Conservation (phyloP, 2,113 vertebrate species). For the Lathamus discolor region DNA sequence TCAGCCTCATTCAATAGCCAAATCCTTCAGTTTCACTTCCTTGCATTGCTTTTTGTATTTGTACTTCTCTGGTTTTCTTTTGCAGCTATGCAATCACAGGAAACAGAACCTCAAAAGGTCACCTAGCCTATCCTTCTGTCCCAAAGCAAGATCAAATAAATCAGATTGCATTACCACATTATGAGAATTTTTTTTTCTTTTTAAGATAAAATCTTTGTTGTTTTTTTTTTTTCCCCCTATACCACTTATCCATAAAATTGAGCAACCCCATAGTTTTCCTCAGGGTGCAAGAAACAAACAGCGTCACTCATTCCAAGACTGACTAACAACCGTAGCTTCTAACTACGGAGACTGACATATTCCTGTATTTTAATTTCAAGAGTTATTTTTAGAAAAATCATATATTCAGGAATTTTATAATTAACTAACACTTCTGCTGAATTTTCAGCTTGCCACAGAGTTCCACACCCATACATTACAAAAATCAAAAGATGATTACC, state of each 20-base stretch:
- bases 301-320: not conserved
- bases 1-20: not conserved
- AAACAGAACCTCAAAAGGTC: not conserved
- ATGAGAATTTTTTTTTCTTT: not conserved
- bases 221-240: not conserved
- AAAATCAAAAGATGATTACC: conserved; percentile 1
- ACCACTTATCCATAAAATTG: not conserved
- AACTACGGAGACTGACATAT: not conserved
- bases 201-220: not conserved
- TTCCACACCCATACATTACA: not conserved
- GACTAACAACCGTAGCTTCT: not conserved
- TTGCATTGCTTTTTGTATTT: not conserved
- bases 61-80: not conserved
- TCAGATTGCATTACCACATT: not conserved
- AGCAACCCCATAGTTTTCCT: not conserved
- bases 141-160: not conserved
- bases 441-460: conserved; percentile 17
- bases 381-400: conserved; percentile 23
- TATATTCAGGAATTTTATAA: conserved; percentile 9
- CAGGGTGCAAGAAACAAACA: not conserved
- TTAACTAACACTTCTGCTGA: conserved; percentile 8
- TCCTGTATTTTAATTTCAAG: conserved; percentile 1
- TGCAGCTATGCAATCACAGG: not conserved
- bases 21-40: not conserved
- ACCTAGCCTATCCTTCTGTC: not conserved